These are phyloP conservation scores for Neodiprion virginianus DNA, from an alignment of 1,140 invertebrate genomes.

Conservation along the genomic window DNA sequence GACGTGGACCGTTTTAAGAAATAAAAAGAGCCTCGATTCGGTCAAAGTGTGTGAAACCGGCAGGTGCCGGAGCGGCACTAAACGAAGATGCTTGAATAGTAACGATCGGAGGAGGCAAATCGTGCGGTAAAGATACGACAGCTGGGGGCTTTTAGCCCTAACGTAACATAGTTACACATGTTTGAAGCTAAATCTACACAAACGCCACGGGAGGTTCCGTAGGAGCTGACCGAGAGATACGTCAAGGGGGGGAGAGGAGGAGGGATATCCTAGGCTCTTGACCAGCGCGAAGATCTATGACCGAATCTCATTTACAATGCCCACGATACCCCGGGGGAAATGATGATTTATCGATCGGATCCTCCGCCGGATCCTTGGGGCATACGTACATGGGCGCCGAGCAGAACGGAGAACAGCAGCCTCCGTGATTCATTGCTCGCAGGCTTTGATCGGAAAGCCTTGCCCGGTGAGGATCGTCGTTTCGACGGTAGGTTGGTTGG, in stretches of 20 bases:
- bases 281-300: neutral
- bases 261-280: neutral
- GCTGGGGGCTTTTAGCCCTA: neutral
- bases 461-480: neutral
- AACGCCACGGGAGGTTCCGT: neutral
- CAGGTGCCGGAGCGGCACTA: too few relatives aligned
- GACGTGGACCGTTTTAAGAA: too few relatives aligned
- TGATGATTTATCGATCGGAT: constrained; percentile 5
- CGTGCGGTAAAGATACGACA: neutral
- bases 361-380: neutral
- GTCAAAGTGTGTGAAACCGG: too few relatives aligned
- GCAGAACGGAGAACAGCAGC: too few relatives aligned
- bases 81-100: too few relatives aligned
- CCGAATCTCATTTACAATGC: constrained; percentile 7
- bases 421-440: neutral
- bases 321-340: neutral
- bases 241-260: neutral
- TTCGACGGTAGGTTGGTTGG: too few relatives aligned
- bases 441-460: neutral
- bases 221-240: neutral
- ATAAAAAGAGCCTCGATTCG: too few relatives aligned
- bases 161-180: constrained; percentile 3
- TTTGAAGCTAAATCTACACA: constrained; percentile 5
- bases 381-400: too few relatives aligned
- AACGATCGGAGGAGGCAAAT: too few relatives aligned